Conservation (phyloP, 2,113 vertebrate species). For the Bufo bufo region DNA sequence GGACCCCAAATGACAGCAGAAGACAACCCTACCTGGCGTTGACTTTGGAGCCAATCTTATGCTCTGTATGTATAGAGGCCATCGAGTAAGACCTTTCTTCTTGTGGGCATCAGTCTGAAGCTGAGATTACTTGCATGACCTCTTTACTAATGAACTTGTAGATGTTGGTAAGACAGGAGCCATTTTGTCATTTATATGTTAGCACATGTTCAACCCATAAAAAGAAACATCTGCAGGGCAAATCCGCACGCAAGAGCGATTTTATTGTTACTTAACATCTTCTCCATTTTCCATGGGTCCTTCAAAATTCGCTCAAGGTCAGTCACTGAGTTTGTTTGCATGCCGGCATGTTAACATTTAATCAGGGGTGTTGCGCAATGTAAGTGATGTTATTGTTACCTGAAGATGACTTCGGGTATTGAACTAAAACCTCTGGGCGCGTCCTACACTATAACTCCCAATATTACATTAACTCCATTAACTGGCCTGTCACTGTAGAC, state of each 20-base stretch:
- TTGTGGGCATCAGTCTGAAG: not conserved
- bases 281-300: conserved; percentile 2
- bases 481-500: conserved; percentile 18
- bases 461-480: conserved; percentile 29
- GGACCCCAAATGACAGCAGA: too few species aligned
- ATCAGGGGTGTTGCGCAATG: not conserved
- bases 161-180: conserved; percentile 9
- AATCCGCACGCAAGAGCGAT: not conserved
- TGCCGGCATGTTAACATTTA: conserved; percentile 36
- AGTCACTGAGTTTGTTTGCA: not conserved
- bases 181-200: conserved; percentile 23
- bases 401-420: not conserved
- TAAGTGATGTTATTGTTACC: conserved; percentile 25
- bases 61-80: not conserved
- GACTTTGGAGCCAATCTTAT: too few species aligned
- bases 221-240: not conserved
- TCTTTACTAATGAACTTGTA: not conserved
- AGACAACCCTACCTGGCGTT: too few species aligned
- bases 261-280: conserved; percentile 8
- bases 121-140: not conserved
- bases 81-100: not conserved
- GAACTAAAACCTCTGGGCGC: not conserved
- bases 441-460: not conserved
- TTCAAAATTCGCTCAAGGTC: conserved; percentile 10
- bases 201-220: not conserved